phyloP scores from a whole-genome alignment of 2,888 invertebrate species.

The Alentia gelatinosa region DNA sequence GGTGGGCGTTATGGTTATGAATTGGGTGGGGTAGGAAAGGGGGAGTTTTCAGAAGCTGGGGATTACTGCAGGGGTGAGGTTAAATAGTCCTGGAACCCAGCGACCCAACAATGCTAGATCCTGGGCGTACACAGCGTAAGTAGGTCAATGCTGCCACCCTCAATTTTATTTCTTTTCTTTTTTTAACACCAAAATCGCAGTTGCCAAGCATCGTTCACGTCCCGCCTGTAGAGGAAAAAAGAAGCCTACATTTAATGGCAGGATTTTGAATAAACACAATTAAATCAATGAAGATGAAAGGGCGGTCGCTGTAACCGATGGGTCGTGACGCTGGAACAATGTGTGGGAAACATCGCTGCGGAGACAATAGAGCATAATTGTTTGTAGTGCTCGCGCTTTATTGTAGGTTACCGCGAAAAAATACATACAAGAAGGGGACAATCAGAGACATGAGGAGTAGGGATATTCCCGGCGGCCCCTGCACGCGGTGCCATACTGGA shows the following conservation, averaged over 20 bases:
- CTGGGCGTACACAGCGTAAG: not conserved
- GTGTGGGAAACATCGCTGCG: not conserved
- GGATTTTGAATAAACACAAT: conserved; percentile 33
- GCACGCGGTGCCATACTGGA: too few relatives aligned
- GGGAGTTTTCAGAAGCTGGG: not conserved
- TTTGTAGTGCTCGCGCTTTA: not conserved
- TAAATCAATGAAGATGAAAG: conserved; percentile 9
- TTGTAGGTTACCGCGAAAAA: not conserved
- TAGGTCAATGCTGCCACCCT: not conserved
- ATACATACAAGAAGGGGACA: not conserved
- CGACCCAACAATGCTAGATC: conserved; percentile 19
- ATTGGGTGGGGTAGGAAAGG: not conserved
- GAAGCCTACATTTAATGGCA: conserved; percentile 11
- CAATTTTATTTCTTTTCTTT: not conserved
- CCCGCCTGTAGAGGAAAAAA: not conserved
- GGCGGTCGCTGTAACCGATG: not conserved
- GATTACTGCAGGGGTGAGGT: not conserved
- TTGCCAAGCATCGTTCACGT: not conserved
- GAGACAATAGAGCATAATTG: not conserved
- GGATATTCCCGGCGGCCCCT: too few relatives aligned
- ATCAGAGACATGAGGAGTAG: not conserved
- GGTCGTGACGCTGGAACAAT: conserved; percentile 15
- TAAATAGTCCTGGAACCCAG: not conserved
- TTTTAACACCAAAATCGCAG: not conserved
- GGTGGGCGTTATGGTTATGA: not conserved